phyloP scores from a whole-genome alignment of 2,888 invertebrate species.

The Marasmarcha lunaedactyla region DNA sequence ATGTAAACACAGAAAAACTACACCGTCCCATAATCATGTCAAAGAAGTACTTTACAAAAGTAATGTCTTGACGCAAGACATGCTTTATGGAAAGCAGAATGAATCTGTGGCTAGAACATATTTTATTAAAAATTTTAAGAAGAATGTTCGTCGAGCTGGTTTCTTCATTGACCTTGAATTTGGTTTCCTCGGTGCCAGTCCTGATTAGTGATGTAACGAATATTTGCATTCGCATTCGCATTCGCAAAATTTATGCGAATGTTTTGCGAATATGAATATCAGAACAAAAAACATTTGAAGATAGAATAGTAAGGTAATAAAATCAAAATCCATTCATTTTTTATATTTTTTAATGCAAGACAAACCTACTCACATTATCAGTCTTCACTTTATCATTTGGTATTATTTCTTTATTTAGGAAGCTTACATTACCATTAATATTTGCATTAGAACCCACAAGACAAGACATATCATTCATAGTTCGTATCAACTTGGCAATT shows the following conservation, averaged over 20 bases:
- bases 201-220: conserved; percentile 3
- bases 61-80: conserved; percentile 4
- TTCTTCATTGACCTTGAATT: conserved; percentile 3
- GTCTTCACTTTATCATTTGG: no score
- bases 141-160: neutral
- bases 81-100: conserved; percentile 5
- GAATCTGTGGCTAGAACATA: conserved; percentile 3
- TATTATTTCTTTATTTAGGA: no score
- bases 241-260: neutral
- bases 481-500: no score
- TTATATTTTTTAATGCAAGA: no score
- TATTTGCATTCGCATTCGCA: neutral
- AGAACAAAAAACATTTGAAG: no score
- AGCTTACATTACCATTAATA: no score
- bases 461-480: no score
- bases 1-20: conserved; percentile 4
- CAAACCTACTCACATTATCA: no score
- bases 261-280: no score
- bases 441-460: no score
- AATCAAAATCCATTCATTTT: no score
- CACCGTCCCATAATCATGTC: conserved; percentile 8
- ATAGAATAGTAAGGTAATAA: no score
- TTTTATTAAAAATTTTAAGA: conserved; percentile 2
- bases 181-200: conserved; percentile 4
- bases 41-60: conserved; percentile 5